Evolutionary conservation across 2,888 invertebrate species (phyloP).

Genomic region (Agrochola lota): DNA sequence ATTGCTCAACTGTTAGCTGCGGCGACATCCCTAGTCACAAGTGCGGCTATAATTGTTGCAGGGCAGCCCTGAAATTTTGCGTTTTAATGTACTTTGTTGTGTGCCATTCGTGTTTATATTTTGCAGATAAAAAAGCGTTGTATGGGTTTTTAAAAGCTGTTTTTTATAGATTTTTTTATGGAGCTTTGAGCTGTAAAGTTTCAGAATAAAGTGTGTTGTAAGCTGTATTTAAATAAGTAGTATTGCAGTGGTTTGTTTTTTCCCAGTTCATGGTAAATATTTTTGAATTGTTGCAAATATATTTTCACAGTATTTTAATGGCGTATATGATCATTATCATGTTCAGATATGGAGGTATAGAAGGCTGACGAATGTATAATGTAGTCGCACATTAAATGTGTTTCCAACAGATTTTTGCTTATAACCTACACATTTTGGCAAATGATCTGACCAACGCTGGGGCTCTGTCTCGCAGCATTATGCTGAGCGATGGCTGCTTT

Average conservation of each 20-base stretch:
- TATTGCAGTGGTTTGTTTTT: slow-evolving; percentile 19
- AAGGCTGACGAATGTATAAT: too few relatives aligned
- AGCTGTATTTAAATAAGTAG: slow-evolving; percentile 40
- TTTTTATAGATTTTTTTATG: slow-evolving; percentile 47
- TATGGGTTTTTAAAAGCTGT: slow-evolving; percentile 41
- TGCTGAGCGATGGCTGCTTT: too few relatives aligned
- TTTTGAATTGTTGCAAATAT: background rate
- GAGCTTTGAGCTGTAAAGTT: slow-evolving; percentile 28
- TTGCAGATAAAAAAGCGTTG: slow-evolving; percentile 30
- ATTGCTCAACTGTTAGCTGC: slow-evolving; percentile 73
- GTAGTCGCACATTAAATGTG: too few relatives aligned
- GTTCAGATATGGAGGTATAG: background rate
- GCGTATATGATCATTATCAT: background rate
- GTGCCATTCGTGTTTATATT: slow-evolving; percentile 50
- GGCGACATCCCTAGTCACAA: slow-evolving; percentile 66
- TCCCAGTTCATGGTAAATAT: background rate
- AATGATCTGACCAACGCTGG: too few relatives aligned
- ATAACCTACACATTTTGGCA: too few relatives aligned
- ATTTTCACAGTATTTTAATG: background rate
- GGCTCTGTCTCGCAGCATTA: too few relatives aligned
- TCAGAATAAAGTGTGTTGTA: slow-evolving; percentile 14
- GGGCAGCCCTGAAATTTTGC: slow-evolving; percentile 53
- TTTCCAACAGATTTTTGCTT: too few relatives aligned
- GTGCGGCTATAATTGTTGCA: slow-evolving; percentile 60
- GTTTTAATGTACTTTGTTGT: slow-evolving; percentile 60